Evolutionary conservation across 1,140 invertebrate genomes (phyloP), one percentile per base, ranked within the genome.

Genomic region (Drosophila parabipectinata): DNA sequence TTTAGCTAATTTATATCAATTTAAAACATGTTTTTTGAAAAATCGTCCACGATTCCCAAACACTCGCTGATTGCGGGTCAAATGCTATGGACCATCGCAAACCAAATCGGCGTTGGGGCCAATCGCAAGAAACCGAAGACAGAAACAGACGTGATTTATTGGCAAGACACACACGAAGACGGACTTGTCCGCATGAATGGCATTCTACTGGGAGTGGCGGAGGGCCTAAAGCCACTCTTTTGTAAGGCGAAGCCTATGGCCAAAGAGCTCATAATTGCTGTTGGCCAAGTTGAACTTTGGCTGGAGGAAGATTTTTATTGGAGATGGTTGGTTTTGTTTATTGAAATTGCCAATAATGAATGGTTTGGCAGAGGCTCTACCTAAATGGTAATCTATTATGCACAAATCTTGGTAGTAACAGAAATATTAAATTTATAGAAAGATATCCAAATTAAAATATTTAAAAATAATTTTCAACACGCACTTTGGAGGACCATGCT

Each of bases 281-380:
- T 44, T 47, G 44, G 45, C 56, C 28, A 9, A 9, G 44, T 47
- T 24, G 44, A 59, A n/a, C 56, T 59, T 59, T 59, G 56, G 48
- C 56, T 21, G 7, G 3, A 21, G 10, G 41, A 15, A 47, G 18
- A 47, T 47, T 47, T 15, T 44, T 3, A 4, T 28, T 21, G 10
- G 18, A 21, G 41, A 37, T 26, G 44, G 26, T 24, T 9, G 3
- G 26, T 30, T 61, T 41, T 3, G 26, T 37, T 48, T 30, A 45
- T 54, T 48, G 14, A 30, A 57, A 37, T 57, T 18, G 21, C 44
- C 61, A 14, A 12, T 48, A 37, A 37, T 57, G 14, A 30, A 28
- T 48, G 30, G 21, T 26, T 48, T 37, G 44, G 41, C 24, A 21
- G 12, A 37, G 34, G 8, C 41, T 44, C 15, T 37, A 12, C n/a